phyloP scores from a whole-genome alignment of 2,113 vertebrate species.

The Struthio camelus region DNA sequence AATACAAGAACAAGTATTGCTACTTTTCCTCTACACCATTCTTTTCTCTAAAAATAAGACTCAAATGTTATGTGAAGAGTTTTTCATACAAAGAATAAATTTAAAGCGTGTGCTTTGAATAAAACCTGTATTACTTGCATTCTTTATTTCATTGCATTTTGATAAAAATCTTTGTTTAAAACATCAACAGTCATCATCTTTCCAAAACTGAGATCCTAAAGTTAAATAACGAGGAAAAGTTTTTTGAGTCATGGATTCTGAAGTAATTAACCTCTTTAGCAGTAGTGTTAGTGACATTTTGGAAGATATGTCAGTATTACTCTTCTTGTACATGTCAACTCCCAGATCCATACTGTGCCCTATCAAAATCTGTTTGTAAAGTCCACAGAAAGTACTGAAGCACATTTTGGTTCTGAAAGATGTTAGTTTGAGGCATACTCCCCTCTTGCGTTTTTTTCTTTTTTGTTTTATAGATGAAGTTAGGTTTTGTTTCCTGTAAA shows the following conservation, averaged over 20 bases:
- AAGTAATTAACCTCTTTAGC: neutral
- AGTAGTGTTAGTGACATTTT: neutral
- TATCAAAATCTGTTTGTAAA: too few relatives aligned
- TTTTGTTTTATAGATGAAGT: neutral
- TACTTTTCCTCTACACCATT: neutral
- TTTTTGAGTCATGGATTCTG: neutral
- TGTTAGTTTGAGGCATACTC: neutral
- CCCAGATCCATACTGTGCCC: too few relatives aligned
- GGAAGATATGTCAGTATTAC: neutral
- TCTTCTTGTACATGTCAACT: too few relatives aligned
- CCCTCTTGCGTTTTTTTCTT: neutral
- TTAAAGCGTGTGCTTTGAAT: neutral
- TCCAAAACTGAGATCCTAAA: neutral
- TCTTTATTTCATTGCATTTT: neutral
- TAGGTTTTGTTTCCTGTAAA: neutral
- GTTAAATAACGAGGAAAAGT: neutral
- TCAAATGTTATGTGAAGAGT: neutral
- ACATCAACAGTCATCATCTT: neutral
- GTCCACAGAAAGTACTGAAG: neutral
- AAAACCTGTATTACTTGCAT: neutral
- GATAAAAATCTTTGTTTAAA: neutral
- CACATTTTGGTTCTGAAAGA: neutral
- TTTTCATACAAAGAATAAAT: neutral
- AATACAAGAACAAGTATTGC: too few relatives aligned
- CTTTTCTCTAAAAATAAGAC: too few relatives aligned